A percentile compares a stretch with the other conserved stretches of the same genome.
phyloP scores from a whole-genome alignment of 2,797 vertebrate genomes.

The Pygocentrus nattereri region DNA sequence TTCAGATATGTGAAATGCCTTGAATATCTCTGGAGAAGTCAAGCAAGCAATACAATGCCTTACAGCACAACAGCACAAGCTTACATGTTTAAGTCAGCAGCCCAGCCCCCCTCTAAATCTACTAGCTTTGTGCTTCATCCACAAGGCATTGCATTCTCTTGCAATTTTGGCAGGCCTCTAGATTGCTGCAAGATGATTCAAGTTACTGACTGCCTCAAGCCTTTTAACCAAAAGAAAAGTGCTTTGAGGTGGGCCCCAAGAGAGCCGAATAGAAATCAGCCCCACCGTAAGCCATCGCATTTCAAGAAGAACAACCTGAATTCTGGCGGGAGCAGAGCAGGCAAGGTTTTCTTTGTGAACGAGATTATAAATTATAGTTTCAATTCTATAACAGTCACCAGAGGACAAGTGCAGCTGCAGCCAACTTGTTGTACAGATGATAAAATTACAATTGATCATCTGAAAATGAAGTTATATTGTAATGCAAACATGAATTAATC shows the following conservation, averaged over 20 bases:
- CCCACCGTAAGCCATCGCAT: constrained; percentile 32
- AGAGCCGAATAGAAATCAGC: constrained; percentile 36
- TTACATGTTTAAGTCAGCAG: constrained; percentile 8
- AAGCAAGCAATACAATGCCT: neutral
- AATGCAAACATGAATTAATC: neutral
- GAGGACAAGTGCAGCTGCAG: neutral
- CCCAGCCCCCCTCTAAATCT: constrained; percentile 4
- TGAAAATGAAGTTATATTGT: neutral
- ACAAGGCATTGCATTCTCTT: constrained; percentile 43
- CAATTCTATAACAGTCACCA: neutral
- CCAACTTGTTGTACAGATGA: neutral
- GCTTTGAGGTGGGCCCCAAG: constrained; percentile 51
- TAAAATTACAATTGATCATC: neutral
- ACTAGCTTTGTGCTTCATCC: constrained; percentile 21
- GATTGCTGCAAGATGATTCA: constrained; percentile 50
- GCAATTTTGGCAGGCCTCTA: constrained; percentile 39
- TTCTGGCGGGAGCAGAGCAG: constrained; percentile 26
- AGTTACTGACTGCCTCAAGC: constrained; percentile 51
- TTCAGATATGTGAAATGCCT: neutral
- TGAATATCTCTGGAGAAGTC: neutral
- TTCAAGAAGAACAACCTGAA: constrained; percentile 39
- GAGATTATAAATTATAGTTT: constrained; percentile 31
- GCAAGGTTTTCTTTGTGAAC: constrained; percentile 37
- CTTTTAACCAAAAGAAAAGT: constrained; percentile 43
- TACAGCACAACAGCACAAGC: neutral